Conservation (phyloP, 2,797 vertebrate species). For the Fringilla coelebs region DNA sequence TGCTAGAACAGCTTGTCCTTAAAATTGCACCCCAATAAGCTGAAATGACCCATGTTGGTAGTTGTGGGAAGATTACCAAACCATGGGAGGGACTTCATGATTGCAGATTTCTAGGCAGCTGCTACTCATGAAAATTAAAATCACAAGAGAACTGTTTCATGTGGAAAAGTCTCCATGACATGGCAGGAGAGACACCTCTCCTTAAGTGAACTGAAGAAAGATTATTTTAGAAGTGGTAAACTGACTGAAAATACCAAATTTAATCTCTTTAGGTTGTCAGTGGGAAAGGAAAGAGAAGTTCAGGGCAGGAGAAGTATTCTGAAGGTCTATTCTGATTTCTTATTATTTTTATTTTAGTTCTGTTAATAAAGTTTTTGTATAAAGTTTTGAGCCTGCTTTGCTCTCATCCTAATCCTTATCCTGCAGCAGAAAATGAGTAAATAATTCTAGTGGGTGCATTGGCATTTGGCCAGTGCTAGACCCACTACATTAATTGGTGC, state of each 20-base stretch:
- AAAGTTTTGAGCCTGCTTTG: background rate
- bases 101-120: background rate
- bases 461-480: background rate
- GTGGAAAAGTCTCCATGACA: background rate
- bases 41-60: background rate
- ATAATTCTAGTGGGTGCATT: background rate
- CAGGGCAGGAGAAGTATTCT: background rate
- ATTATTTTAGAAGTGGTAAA: background rate
- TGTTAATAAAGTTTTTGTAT: background rate
- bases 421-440: background rate
- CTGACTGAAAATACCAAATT: background rate
- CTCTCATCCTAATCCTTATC: background rate
- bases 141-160: background rate
- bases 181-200: background rate
- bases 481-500: background rate
- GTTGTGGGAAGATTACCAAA: background rate
- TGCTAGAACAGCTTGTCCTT: background rate
- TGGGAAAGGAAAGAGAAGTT: background rate
- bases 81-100: accelerated
- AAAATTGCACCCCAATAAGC: background rate
- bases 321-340: background rate
- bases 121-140: background rate
- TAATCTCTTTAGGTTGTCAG: background rate
- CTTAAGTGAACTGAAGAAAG: background rate
- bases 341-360: background rate